These are phyloP conservation scores for Hetaerina americana DNA, from an alignment of 1,140 invertebrate species.

Conservation along the genomic window DNA sequence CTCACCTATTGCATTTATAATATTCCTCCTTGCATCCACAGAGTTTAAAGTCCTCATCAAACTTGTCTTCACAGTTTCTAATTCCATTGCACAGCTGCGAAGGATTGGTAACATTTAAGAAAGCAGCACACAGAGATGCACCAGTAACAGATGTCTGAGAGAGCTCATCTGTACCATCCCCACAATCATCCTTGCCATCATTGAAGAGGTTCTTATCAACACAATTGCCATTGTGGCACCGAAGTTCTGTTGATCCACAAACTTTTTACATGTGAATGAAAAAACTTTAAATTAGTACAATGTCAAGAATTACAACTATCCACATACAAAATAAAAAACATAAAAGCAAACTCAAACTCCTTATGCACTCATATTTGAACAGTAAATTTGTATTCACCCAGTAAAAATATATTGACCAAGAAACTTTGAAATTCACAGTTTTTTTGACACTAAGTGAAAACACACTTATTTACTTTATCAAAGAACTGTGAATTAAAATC, in stretches of 20 bases:
- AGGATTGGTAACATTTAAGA: constrained; percentile 47
- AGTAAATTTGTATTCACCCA: no score
- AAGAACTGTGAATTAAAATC: no score
- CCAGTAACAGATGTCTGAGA: constrained; percentile 28
- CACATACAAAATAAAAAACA: no score
- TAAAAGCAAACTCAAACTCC: no score
- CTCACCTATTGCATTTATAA: constrained; percentile 36
- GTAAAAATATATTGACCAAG: no score
- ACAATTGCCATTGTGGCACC: constrained; percentile 50
- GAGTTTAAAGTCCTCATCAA: constrained; percentile 52
- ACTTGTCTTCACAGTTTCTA: constrained; percentile 62
- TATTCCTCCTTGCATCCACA: constrained; percentile 43
- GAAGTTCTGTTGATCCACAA: constrained; percentile 43
- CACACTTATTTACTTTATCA: no score
- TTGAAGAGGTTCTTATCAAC: constrained; percentile 52
- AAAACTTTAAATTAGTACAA: no score
- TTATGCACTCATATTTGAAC: no score
- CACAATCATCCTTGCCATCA: constrained; percentile 50
- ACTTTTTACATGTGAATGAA: constrained; percentile 27
- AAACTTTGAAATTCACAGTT: no score
- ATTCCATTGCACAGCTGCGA: constrained; percentile 60
- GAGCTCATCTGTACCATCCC: constrained; percentile 58
- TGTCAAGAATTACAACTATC: no score
- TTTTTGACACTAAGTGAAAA: no score
- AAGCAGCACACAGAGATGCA: constrained; percentile 41